phyloP scores from a whole-genome alignment of 2,888 invertebrate genomes.

The Mythimna vitellina region DNA sequence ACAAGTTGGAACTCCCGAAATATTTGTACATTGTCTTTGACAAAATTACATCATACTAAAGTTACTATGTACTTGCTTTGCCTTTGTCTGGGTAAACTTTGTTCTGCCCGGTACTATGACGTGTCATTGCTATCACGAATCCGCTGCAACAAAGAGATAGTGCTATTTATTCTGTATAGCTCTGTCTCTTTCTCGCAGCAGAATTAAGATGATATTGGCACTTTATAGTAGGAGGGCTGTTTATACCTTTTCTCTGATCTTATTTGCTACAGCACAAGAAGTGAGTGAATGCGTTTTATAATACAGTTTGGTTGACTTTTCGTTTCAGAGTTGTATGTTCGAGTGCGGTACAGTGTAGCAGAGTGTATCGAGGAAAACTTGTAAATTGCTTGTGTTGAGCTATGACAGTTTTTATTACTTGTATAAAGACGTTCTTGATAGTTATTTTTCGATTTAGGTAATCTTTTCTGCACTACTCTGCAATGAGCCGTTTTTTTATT shows the following conservation, averaged over 20 bases:
- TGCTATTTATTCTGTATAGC: background rate
- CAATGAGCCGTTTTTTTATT: too few relatives aligned
- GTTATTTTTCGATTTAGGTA: background rate
- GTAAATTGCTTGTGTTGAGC: background rate
- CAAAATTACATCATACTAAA: slow-evolving; percentile 37
- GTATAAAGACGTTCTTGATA: background rate
- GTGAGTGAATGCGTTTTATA: slow-evolving; percentile 36
- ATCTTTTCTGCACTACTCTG: too few relatives aligned
- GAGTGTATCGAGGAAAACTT: background rate
- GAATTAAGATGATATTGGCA: background rate
- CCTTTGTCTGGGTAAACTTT: slow-evolving; percentile 41
- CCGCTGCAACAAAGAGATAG: background rate
- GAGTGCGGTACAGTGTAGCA: slow-evolving; percentile 7
- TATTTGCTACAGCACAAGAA: slow-evolving; percentile 34
- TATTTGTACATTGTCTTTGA: slow-evolving; percentile 49
- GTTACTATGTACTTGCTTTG: slow-evolving; percentile 36
- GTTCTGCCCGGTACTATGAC: slow-evolving; percentile 13
- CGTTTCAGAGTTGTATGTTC: background rate
- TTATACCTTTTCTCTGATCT: slow-evolving; percentile 44
- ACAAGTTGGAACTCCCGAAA: slow-evolving; percentile 34
- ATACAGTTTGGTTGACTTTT: slow-evolving; percentile 23
- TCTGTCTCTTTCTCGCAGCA: background rate
- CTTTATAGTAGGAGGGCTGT: slow-evolving; percentile 7
- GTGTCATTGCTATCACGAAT: background rate
- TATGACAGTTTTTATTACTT: background rate